Conservation (phyloP, 2,113 vertebrate genomes). For the Scomber scombrus region DNA sequence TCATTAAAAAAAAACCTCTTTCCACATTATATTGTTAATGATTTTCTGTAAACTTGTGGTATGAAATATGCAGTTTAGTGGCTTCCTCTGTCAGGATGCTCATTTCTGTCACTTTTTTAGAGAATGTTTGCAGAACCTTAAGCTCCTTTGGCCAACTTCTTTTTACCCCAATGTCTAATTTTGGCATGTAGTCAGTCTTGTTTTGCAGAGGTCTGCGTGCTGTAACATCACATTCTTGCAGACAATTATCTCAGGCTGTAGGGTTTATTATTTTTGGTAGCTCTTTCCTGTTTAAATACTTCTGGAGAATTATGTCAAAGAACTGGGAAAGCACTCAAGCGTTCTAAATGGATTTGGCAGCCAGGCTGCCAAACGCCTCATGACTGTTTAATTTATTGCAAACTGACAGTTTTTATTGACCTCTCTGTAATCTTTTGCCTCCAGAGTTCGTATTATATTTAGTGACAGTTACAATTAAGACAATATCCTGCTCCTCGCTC, state of each 20-base stretch:
- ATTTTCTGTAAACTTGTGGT: slow-evolving; percentile 24
- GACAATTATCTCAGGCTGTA: slow-evolving; percentile 27
- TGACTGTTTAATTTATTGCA: slow-evolving; percentile 18
- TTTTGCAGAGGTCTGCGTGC: slow-evolving; percentile 17
- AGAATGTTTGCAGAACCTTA: slow-evolving; percentile 19
- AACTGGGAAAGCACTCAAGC: slow-evolving; percentile 25
- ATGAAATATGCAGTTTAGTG: slow-evolving; percentile 43
- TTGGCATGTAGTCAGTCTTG: slow-evolving; percentile 3
- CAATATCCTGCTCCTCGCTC: slow-evolving; percentile 11
- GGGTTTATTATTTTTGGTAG: slow-evolving; percentile 53
- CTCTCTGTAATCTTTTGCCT: slow-evolving; percentile 21
- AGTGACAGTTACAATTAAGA: slow-evolving; percentile 23
- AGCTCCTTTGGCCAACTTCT: slow-evolving; percentile 6
- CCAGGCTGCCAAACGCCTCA: slow-evolving; percentile 17
- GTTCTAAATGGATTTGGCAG: slow-evolving; percentile 43
- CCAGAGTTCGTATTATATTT: slow-evolving; percentile 7
- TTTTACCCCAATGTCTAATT: slow-evolving; percentile 17
- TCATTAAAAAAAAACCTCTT: slow-evolving; percentile 22
- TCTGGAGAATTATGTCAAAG: slow-evolving; percentile 22
- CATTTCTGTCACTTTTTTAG: slow-evolving; percentile 21
- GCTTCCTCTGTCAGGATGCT: slow-evolving; percentile 17
- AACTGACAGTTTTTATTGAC: slow-evolving; percentile 17
- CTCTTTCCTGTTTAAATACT: slow-evolving; percentile 46
- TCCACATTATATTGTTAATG: slow-evolving; percentile 24
- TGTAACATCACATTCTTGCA: slow-evolving; percentile 40